These are phyloP conservation scores for Pomacea maculata DNA, from an alignment of 1,140 invertebrate species.

Conservation along the genomic window DNA sequence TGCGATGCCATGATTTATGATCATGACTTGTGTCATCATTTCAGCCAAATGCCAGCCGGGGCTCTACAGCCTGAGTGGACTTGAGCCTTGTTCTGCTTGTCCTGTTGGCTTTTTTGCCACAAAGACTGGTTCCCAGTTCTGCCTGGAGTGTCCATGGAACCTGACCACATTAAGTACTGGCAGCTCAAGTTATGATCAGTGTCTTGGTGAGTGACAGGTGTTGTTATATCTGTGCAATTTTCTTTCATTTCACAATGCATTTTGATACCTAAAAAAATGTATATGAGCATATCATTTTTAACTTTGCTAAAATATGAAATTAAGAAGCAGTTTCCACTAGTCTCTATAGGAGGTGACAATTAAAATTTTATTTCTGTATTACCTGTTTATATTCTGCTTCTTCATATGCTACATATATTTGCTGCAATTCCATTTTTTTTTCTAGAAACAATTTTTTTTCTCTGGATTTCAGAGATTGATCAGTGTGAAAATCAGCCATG, in stretches of 20 bases:
- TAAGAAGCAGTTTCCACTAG: not conserved
- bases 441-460: not conserved
- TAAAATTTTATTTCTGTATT: too few relatives aligned
- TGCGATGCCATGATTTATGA: too few relatives aligned
- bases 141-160: constrained; percentile 11
- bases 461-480: constrained; percentile 2
- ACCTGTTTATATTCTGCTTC: too few relatives aligned
- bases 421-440: not conserved
- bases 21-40: not conserved
- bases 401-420: not conserved
- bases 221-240: not conserved
- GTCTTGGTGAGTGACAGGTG: constrained; percentile 8
- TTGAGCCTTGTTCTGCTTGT: constrained; percentile 1
- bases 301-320: not conserved
- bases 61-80: constrained; percentile 1
- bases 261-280: too few relatives aligned
- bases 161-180: not conserved
- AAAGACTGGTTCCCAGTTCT: not conserved
- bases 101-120: not conserved
- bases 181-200: not conserved
- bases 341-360: too few relatives aligned
- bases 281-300: not conserved
- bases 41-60: constrained; percentile 7
- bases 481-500: constrained; percentile 8
- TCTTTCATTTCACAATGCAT: too few relatives aligned